Evolutionary conservation across 2,888 invertebrate genomes (phyloP), one percentile per base, ranked within the genome.

Genomic region (Pycnomerus fuliginosus): DNA sequence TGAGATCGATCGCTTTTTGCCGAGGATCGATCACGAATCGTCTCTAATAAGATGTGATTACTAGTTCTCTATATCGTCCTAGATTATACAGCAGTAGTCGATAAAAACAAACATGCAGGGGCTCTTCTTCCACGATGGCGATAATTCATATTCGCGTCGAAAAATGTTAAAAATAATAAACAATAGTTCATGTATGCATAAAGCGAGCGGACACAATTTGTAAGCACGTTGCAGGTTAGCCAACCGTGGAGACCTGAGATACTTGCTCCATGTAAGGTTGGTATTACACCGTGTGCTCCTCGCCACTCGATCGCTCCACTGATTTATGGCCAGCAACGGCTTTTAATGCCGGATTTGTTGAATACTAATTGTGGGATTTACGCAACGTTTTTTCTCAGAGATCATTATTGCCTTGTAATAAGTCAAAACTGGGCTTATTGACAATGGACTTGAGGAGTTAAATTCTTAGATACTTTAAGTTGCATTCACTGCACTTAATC

Each of bases 121-220:
- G n/a, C n/a, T n/a, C n/a, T n/a, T n/a, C n/a, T n/a, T n/a, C n/a
- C n/a, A n/a, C n/a, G n/a, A 62, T 64, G 54, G 56, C 62, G 63
- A 68, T 68, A 68, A 65, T 62, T 68, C 68, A 68, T 67, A 67
- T 67, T 65, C 62, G 64, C 62, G 57, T 53, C 7, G 34, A 28
- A 55, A 60, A 60, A 60, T 52, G 45, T 47, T 50, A 65, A 67
- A 66, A 67, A 65, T 64, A 58, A 63, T 64, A 66, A 67, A 66
- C 65, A 67, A 67, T 67, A 67, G 65, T 66, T 64, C 65, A 67
- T 67, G 67, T 66, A 67, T 67, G 65, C 65, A 67, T 67, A 66
- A 67, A 64, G 57, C 61, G 61, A 62, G 53, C 63, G 62, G 61
- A 64, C 65, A 66, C 67, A 67, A 67, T 67, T 67, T 67, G 67